A percentile compares a stretch with the other conserved stretches of the same genome.
phyloP scores from a whole-genome alignment of 2,113 vertebrate species.

The Lampris megalopsis region DNA sequence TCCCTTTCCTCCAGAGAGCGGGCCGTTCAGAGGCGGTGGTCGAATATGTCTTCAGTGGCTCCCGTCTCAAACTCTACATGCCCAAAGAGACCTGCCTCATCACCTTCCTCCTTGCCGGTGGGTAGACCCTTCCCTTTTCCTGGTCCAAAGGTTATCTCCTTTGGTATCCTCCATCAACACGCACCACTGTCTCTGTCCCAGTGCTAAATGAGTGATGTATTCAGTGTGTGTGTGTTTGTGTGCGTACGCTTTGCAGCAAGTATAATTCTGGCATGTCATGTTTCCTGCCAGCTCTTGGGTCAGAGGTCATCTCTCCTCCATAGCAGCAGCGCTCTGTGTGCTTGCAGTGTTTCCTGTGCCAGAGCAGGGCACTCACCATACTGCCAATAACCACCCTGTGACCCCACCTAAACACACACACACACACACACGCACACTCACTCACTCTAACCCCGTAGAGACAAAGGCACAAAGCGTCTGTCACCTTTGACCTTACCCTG shows the following conservation, averaged over 20 bases:
- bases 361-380: not conserved
- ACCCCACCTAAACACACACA: too few relatives aligned
- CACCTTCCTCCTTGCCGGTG: constrained; percentile 96
- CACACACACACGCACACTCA: too few relatives aligned
- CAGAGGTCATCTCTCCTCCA: not conserved
- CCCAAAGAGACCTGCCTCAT: constrained; percentile 99
- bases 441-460: too few relatives aligned
- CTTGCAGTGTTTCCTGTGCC: not conserved
- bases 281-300: constrained; percentile 5
- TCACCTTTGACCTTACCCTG: constrained; percentile 46
- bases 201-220: not conserved
- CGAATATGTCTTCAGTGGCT: constrained; percentile 97
- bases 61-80: constrained; percentile 96
- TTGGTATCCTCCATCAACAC: constrained; percentile 12
- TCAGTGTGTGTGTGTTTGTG: not conserved
- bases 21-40: constrained; percentile 97
- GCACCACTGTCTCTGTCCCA: not conserved
- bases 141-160: constrained; percentile 17
- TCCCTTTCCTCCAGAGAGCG: constrained; percentile 95
- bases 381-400: not conserved
- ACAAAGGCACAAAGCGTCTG: constrained; percentile 32
- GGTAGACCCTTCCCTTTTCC: constrained; percentile 56
- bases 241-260: not conserved
- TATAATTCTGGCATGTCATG: not conserved
- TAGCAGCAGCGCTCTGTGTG: constrained; percentile 3